Evolutionary conservation across 2,888 invertebrate species (phyloP).

Genomic region (Nomada hirtipes): DNA sequence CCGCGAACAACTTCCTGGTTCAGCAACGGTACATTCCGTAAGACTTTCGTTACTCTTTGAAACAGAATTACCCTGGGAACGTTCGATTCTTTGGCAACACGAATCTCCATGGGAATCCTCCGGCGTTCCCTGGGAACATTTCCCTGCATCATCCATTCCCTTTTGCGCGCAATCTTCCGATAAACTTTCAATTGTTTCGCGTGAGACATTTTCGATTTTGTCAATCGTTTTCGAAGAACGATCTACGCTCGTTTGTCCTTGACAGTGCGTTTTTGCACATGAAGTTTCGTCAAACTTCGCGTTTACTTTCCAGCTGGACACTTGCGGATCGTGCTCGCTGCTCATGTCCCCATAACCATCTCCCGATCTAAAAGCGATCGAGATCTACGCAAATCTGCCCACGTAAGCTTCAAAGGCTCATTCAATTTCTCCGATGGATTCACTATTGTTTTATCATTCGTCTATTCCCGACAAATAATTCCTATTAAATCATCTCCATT

Average conservation of each 20-base stretch:
- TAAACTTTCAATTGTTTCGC: not conserved
- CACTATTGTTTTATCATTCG: not conserved
- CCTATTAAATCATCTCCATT: not conserved
- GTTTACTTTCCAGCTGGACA: not conserved
- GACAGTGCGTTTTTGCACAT: not conserved
- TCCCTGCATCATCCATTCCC: not conserved
- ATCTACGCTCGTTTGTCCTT: not conserved
- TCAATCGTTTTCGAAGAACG: slow-evolving; percentile 32
- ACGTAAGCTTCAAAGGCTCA: not conserved
- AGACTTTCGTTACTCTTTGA: slow-evolving; percentile 36
- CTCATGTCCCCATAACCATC: slow-evolving; percentile 55
- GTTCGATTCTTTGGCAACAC: slow-evolving; percentile 21
- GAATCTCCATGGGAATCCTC: slow-evolving; percentile 20
- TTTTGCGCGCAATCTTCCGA: not conserved
- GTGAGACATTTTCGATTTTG: not conserved
- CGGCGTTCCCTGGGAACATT: slow-evolving; percentile 5
- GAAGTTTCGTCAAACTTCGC: not conserved
- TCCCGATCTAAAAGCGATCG: slow-evolving; percentile 23
- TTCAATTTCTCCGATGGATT: not conserved
- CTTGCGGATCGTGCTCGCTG: slow-evolving; percentile 16
- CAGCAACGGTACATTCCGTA: not conserved
- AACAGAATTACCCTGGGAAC: slow-evolving; percentile 12
- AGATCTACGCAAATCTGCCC: not conserved
- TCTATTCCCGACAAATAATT: not conserved
- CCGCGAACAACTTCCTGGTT: slow-evolving; percentile 10